These are phyloP conservation scores for Gnathonemus longibarbis DNA, from an alignment of 2,113 vertebrate genomes.

Conservation along the genomic window DNA sequence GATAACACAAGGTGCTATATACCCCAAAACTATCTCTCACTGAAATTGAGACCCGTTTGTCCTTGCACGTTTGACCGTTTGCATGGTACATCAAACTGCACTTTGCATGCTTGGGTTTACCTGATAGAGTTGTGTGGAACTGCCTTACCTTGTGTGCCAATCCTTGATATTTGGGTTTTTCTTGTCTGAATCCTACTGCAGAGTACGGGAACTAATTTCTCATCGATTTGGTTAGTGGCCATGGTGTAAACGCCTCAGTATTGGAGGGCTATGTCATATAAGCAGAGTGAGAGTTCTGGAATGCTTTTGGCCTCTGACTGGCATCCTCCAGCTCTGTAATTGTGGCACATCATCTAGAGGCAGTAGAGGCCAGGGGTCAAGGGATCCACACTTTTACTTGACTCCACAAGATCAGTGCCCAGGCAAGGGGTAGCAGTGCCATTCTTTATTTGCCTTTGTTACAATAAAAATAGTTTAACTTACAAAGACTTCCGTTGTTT, in stretches of 20 bases:
- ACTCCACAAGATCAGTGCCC: conserved; percentile 5
- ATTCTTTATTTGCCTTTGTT: conserved; percentile 53
- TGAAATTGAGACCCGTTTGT: not conserved
- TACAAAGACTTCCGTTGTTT: conserved; percentile 62
- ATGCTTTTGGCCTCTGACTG: not conserved
- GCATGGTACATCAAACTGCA: not conserved
- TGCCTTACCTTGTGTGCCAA: not conserved
- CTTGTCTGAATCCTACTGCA: not conserved
- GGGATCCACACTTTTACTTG: not conserved
- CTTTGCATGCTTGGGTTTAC: not conserved
- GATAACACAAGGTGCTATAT: not conserved
- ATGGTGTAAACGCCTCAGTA: not conserved
- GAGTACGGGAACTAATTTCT: not conserved
- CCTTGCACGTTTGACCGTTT: not conserved
- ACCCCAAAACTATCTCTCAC: not conserved
- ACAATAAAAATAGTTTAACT: conserved; percentile 72
- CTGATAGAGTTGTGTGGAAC: not conserved
- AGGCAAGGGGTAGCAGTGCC: conserved; percentile 35
- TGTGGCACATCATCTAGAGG: not conserved
- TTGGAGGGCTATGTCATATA: not conserved
- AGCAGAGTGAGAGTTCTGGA: not conserved
- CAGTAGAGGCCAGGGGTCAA: not conserved
- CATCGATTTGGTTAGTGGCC: not conserved
- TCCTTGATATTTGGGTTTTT: not conserved
- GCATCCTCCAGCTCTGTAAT: not conserved